These are phyloP conservation scores for Channa maculata DNA, from an alignment of 2,113 vertebrate genomes.

Conservation along the genomic window DNA sequence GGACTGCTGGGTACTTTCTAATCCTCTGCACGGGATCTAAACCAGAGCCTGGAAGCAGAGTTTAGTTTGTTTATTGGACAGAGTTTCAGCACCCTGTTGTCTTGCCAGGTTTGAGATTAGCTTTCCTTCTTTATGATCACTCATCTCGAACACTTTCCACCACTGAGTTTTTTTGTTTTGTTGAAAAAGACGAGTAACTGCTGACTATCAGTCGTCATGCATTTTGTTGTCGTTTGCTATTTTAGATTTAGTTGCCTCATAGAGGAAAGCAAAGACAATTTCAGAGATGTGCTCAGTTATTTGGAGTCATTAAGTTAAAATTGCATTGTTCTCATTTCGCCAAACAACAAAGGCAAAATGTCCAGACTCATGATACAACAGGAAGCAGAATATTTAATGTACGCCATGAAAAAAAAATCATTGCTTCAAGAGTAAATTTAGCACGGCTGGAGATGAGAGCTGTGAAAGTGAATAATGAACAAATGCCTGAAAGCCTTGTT, in stretches of 20 bases:
- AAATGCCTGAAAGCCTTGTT: neutral
- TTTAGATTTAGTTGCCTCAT: too few relatives aligned
- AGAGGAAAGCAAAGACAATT: neutral
- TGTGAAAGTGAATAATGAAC: neutral
- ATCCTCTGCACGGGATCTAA: neutral
- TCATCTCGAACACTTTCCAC: neutral
- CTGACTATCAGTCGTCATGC: too few relatives aligned
- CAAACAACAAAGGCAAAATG: neutral
- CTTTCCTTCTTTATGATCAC: neutral
- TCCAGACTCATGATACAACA: neutral
- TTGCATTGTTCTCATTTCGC: neutral
- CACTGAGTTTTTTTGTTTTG: neutral
- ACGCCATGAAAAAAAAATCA: neutral
- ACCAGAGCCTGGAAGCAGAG: neutral
- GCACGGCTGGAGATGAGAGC: conserved; percentile 5
- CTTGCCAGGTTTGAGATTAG: neutral
- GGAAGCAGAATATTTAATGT: neutral
- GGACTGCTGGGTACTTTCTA: neutral
- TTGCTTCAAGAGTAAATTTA: neutral
- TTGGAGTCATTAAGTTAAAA: neutral
- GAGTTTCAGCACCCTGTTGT: neutral
- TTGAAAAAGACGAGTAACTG: too few relatives aligned
- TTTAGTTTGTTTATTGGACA: neutral
- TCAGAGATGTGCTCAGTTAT: neutral
- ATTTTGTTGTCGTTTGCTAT: too few relatives aligned